phyloP scores from a whole-genome alignment of 2,888 invertebrate species.

The Nasonovia ribisnigri region DNA sequence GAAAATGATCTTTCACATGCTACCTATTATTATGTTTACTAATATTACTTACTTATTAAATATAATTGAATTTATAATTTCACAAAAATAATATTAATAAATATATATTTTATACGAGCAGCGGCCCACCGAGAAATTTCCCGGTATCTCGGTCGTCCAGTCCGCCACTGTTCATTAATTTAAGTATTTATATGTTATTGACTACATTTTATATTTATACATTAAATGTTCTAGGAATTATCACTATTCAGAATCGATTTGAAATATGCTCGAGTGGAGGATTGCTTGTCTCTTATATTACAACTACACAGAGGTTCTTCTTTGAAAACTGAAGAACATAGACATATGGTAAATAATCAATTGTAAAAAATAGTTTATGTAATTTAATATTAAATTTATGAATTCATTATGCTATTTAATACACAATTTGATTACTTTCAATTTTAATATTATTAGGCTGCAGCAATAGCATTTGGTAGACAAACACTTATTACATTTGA shows the following conservation, averaged over 20 bases:
- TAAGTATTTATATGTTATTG: constrained; percentile 69
- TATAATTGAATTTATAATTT: too few relatives aligned
- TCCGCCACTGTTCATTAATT: too few relatives aligned
- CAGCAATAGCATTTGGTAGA: constrained; percentile 83
- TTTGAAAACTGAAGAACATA: constrained; percentile 84
- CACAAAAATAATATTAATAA: too few relatives aligned
- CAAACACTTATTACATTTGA: constrained; percentile 86
- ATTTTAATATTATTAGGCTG: constrained; percentile 74
- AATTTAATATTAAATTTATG: not conserved
- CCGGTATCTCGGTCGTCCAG: too few relatives aligned
- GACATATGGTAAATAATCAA: constrained; percentile 74
- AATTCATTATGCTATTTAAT: not conserved
- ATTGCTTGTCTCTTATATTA: constrained; percentile 82
- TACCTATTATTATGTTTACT: too few relatives aligned
- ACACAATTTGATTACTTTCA: not conserved
- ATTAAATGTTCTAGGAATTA: constrained; percentile 68
- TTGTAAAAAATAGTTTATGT: not conserved
- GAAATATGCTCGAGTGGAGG: constrained; percentile 81
- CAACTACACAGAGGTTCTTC: constrained; percentile 86
- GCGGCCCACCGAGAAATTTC: too few relatives aligned
- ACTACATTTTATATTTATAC: not conserved
- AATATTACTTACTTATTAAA: too few relatives aligned
- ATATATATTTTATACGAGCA: too few relatives aligned
- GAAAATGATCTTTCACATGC: too few relatives aligned
- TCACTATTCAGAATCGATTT: constrained; percentile 79